Evolutionary conservation across 2,797 vertebrate genomes (phyloP).

Genomic region (Pseudotriccus pelzelni): DNA sequence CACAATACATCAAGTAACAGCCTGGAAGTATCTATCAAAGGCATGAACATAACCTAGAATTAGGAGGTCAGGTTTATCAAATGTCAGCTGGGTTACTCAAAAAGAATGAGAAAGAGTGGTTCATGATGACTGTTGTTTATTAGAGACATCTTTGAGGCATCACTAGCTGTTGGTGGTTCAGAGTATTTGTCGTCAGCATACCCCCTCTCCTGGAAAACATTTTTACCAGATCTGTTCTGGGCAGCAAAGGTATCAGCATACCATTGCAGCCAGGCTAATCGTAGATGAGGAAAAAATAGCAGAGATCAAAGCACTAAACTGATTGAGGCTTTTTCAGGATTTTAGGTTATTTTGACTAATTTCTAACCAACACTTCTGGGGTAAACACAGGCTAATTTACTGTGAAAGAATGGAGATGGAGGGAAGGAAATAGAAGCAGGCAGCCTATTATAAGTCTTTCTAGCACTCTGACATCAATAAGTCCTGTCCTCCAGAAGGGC

Average conservation of each 20-base stretch:
- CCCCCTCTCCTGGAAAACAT: not conserved
- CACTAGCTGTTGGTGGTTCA: not conserved
- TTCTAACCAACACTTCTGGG: conserved; percentile 5
- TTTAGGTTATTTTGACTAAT: conserved; percentile 31
- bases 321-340: not conserved
- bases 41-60: not conserved
- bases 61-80: not conserved
- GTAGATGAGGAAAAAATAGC: not conserved
- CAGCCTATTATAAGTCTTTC: not conserved
- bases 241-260: not conserved
- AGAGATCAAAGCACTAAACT: not conserved
- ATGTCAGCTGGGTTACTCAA: not conserved
- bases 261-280: not conserved
- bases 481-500: not conserved
- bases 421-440: conserved; percentile 28
- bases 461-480: not conserved
- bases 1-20: not conserved
- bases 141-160: not conserved
- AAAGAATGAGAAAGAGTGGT: not conserved
- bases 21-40: not conserved
- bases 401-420: conserved; percentile 9
- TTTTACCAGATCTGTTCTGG: not conserved
- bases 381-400: conserved; percentile 1
- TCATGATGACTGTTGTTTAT: not conserved
- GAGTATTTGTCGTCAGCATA: not conserved